Evolutionary conservation across 2,888 invertebrate genomes (phyloP).

Genomic region (Lamellibrachia columna): DNA sequence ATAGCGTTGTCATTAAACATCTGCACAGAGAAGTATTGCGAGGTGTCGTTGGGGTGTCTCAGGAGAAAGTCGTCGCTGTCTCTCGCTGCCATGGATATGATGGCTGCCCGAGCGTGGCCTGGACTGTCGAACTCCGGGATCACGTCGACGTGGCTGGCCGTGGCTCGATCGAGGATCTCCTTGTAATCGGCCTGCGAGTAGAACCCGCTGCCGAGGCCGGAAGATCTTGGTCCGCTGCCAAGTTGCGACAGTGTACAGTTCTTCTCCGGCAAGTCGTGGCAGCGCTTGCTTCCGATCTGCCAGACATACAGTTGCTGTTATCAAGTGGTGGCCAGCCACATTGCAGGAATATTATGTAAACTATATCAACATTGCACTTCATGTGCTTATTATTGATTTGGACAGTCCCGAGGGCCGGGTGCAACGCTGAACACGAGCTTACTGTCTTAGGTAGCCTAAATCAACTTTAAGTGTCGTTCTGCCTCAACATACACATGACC

Average conservation of each 20-base stretch:
- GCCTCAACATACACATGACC: too few relatives aligned
- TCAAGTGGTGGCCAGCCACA: too few relatives aligned
- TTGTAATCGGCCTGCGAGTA: slow-evolving; percentile 53
- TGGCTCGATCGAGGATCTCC: slow-evolving; percentile 52
- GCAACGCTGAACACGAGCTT: too few relatives aligned
- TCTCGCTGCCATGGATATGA: slow-evolving; percentile 49
- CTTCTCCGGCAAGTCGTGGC: slow-evolving; percentile 45
- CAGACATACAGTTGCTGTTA: background rate
- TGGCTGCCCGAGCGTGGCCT: slow-evolving; percentile 57
- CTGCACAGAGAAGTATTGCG: slow-evolving; percentile 52
- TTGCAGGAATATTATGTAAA: background rate
- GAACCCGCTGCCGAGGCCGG: slow-evolving; percentile 51
- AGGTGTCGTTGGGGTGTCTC: slow-evolving; percentile 43
- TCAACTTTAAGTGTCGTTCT: too few relatives aligned
- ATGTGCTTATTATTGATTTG: too few relatives aligned
- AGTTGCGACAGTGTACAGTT: slow-evolving; percentile 45
- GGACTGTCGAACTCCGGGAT: slow-evolving; percentile 61
- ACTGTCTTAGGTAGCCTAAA: too few relatives aligned
- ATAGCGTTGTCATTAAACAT: slow-evolving; percentile 59
- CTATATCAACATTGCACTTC: too few relatives aligned
- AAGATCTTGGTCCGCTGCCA: slow-evolving; percentile 47
- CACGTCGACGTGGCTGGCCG: slow-evolving; percentile 49
- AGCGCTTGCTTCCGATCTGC: slow-evolving; percentile 41
- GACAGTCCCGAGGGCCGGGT: too few relatives aligned
- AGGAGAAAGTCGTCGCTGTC: slow-evolving; percentile 30